These are phyloP conservation scores for Argyresthia albistria DNA, from an alignment of 2,888 invertebrate genomes.

Conservation along the genomic window DNA sequence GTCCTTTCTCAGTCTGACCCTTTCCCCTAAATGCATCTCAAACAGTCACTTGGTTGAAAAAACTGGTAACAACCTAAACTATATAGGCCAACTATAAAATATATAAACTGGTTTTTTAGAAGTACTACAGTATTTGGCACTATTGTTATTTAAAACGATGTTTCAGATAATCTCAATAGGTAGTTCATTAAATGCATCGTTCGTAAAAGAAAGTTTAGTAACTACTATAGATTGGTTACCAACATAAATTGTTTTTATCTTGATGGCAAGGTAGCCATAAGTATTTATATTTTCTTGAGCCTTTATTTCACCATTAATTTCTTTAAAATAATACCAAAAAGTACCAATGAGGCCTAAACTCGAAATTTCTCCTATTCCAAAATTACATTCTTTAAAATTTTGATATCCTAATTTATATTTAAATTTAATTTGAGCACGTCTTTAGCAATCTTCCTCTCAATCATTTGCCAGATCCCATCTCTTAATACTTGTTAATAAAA, in stretches of 20 bases:
- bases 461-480: conserved; percentile 57
- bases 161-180: conserved; percentile 29
- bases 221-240: conserved; percentile 23
- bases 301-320: too few species aligned
- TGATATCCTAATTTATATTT: conserved; percentile 16
- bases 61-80: conserved; percentile 66
- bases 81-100: conserved; percentile 43
- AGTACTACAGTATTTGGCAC: conserved; percentile 66
- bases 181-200: conserved; percentile 23
- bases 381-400: neutral
- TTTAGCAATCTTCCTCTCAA: conserved; percentile 37
- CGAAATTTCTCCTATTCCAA: too few species aligned
- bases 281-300: conserved; percentile 18
- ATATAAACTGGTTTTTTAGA: conserved; percentile 45
- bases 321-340: too few species aligned
- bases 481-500: conserved; percentile 61
- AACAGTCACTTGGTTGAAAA: conserved; percentile 55
- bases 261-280: conserved; percentile 69
- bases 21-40: conserved; percentile 66
- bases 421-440: conserved; percentile 56
- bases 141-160: conserved; percentile 41
- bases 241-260: conserved; percentile 32
- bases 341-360: too few species aligned
- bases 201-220: conserved; percentile 5
- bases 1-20: conserved; percentile 72